Percentiles rank a stretch among this genome's conserved stretches.
Conservation (phyloP, 2,888 invertebrate genomes). For the Eupeodes luniger region DNA sequence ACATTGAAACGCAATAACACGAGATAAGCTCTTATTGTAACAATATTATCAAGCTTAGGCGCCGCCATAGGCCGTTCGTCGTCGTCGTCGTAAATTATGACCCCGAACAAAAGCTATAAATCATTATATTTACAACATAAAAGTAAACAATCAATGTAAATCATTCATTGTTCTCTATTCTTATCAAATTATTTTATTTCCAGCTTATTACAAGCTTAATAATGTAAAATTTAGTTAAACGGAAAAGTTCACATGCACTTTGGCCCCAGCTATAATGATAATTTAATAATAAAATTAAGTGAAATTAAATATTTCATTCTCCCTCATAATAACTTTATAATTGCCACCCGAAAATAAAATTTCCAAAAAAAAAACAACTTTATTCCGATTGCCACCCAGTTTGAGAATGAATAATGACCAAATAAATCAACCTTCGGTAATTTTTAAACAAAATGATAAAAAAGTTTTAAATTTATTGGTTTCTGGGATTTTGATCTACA, state of each 20-base stretch:
- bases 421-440: constrained; percentile 6
- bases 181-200: constrained; percentile 5
- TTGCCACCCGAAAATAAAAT: background rate
- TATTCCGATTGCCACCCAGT: background rate
- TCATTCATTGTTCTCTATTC: constrained; percentile 20
- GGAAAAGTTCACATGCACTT: constrained; percentile 2
- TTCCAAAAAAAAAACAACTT: background rate
- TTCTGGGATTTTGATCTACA: background rate
- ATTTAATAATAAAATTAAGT: constrained; percentile 20
- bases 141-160: constrained; percentile 26
- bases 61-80: background rate
- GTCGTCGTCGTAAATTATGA: background rate
- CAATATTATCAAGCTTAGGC: background rate
- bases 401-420: constrained; percentile 18
- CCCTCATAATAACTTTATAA: background rate
- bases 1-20: background rate
- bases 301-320: background rate
- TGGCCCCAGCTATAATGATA: background rate
- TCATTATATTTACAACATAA: constrained; percentile 16
- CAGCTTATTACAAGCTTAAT: background rate
- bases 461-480: constrained; percentile 7
- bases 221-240: background rate
- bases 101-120: background rate
- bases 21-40: constrained; percentile 11
- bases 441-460: background rate